Conservation (phyloP, 2,888 invertebrate genomes). For the Seladonia tumulorum region DNA sequence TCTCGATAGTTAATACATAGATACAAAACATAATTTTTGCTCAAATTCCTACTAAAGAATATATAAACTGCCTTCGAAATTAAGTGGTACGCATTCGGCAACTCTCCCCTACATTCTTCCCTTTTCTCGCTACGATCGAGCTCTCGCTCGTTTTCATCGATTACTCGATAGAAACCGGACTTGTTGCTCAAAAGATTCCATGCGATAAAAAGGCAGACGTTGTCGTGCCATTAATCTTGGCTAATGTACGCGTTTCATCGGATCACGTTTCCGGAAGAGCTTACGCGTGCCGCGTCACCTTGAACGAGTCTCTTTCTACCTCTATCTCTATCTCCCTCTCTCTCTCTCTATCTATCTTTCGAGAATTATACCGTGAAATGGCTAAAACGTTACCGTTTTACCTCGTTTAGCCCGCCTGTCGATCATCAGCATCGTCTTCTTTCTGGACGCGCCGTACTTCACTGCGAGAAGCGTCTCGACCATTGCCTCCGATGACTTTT, state of each 20-base stretch:
- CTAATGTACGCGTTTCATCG: neutral
- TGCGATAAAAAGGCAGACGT: neutral
- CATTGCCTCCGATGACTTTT: slow-evolving; percentile 81
- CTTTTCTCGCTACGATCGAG: neutral
- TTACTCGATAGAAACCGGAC: neutral
- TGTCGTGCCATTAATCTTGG: neutral
- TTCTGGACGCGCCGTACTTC: slow-evolving; percentile 85
- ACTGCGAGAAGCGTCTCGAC: slow-evolving; percentile 86
- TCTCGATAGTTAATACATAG: too few relatives aligned
- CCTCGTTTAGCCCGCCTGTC: slow-evolving; percentile 86
- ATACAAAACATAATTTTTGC: too few relatives aligned
- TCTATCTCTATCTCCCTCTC: neutral
- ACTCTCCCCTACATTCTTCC: too few relatives aligned
- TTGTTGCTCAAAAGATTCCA: neutral
- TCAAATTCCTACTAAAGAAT: too few relatives aligned
- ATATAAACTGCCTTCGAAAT: too few relatives aligned
- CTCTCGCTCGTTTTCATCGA: neutral
- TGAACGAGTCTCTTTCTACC: neutral
- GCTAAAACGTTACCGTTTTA: slow-evolving; percentile 75
- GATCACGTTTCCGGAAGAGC: slow-evolving; percentile 3
- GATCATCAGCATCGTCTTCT: slow-evolving; percentile 86
- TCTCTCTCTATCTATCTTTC: neutral
- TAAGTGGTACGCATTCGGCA: too few relatives aligned
- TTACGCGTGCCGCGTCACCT: neutral
- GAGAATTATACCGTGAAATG: neutral